Base-by-base conservation (phyloP, 2,113 vertebrate species). In the Scomber colias region DNA sequence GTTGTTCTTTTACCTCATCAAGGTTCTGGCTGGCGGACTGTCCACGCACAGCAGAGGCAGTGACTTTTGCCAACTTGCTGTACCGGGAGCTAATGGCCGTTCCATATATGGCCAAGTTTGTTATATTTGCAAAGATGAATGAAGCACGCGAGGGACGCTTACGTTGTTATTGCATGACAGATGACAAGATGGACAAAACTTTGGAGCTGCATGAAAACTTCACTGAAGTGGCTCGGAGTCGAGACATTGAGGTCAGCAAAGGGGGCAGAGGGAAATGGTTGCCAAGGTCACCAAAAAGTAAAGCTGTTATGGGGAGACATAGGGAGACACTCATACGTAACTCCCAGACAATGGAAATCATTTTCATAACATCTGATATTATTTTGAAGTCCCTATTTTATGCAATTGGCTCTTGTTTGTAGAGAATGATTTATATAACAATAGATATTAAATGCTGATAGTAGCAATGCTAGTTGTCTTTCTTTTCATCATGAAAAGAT, bases 11-110 rank as follows among this genome's bases (percentile, higher is more conserved):
- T 14, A 5, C 30, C 8, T 57, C 9, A 4, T 61, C 35, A 62
- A 99, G 98, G 91, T 99, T 99, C 92, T 99, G 98, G 98, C 94
- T 99, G 89, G 97, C 97, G 0, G 98, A 99, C 87, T 99, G 98
- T 84, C 98, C 97, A 0, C 96, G 98, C 63, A 99, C 98, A 0
- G 98, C 97, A 0, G 98, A 99, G 81, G 97, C 96, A 0, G 96
- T 99, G 88, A 96, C 96, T 86, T 99, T 99, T 3, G 96, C 97
- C 91, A 97, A 96, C 0, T 82, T 96, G 92, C 90, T 99, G 70
- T 99, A 99, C 94, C 95, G 95, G 68, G 98, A 99, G 92, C 94
- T 99, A 30, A 97, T 96, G 0, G 92, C 97, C 0, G 97, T 99
- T 60, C 98, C 98, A 40, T 99, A 99, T 82, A 99, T 99, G 96